Evolutionary conservation across 2,113 vertebrate genomes (phyloP).

Genomic region (Rallus limicola): DNA sequence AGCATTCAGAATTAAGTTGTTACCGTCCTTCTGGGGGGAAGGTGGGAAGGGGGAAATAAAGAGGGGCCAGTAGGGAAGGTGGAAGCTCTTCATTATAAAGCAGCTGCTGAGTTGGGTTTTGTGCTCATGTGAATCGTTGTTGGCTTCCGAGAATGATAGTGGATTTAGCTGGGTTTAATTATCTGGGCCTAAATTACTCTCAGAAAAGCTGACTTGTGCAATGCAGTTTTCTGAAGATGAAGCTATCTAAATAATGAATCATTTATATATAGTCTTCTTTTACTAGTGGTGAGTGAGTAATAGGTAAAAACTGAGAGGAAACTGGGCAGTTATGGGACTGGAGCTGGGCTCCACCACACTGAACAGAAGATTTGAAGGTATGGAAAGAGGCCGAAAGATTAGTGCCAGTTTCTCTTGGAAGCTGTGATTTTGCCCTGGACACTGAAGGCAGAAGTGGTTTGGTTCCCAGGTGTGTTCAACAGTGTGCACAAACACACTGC

Average conservation of each 20-base stretch:
- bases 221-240: neutral
- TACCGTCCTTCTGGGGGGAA: too few relatives aligned
- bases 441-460: neutral
- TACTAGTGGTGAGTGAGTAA: neutral
- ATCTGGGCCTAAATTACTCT: neutral
- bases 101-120: neutral
- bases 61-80: neutral
- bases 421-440: neutral
- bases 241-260: neutral
- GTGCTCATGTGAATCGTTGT: rapidly evolving
- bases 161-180: neutral
- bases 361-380: neutral
- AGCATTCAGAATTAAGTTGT: neutral
- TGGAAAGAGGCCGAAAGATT: neutral
- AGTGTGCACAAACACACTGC: neutral
- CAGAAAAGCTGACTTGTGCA: neutral
- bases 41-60: neutral
- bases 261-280: neutral
- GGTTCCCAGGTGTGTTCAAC: neutral
- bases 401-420: neutral
- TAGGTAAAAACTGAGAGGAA: neutral
- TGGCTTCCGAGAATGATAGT: neutral
- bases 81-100: neutral
- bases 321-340: neutral
- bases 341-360: rapidly evolving